phyloP scores from a whole-genome alignment of 2,113 vertebrate species.

The Fulica atra region DNA sequence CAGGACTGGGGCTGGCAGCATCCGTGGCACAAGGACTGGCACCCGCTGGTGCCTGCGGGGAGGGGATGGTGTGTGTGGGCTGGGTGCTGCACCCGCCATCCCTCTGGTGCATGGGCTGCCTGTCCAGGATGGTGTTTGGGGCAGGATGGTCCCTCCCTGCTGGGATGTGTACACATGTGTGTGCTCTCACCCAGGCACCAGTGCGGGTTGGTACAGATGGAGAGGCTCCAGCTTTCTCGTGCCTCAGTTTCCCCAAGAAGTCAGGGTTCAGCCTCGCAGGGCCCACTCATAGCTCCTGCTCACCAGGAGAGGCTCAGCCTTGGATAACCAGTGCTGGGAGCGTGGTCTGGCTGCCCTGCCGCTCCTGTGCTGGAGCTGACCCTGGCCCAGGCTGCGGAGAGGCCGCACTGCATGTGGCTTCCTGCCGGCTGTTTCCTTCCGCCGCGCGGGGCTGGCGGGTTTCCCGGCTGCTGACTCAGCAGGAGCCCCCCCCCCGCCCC shows the following conservation, averaged over 20 bases:
- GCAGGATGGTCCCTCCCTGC: not conserved
- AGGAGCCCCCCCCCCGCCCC: not conserved
- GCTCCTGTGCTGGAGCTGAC: not conserved
- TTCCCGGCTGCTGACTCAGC: constrained; percentile 26
- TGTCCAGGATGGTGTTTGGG: rapidly evolving
- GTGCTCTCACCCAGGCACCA: rapidly evolving
- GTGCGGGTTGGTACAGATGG: rapidly evolving
- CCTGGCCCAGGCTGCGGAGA: not conserved
- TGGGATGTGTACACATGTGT: rapidly evolving
- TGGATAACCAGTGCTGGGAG: not conserved
- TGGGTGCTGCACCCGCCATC: not conserved
- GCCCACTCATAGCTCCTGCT: rapidly evolving
- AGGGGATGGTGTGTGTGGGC: not conserved
- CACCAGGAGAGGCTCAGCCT: not conserved
- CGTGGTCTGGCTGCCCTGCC: not conserved
- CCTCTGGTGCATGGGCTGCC: not conserved
- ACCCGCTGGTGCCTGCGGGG: not conserved
- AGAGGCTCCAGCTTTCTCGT: not conserved
- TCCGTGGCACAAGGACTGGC: not conserved
- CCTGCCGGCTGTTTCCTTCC: constrained; percentile 24
- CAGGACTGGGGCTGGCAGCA: not conserved
- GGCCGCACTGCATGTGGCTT: not conserved
- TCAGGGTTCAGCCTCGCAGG: rapidly evolving
- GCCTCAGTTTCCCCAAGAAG: constrained; percentile 13
- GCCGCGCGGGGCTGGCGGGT: not conserved